Conservation (phyloP, 2,113 vertebrate genomes). For the Rhinichthys klamathensis region DNA sequence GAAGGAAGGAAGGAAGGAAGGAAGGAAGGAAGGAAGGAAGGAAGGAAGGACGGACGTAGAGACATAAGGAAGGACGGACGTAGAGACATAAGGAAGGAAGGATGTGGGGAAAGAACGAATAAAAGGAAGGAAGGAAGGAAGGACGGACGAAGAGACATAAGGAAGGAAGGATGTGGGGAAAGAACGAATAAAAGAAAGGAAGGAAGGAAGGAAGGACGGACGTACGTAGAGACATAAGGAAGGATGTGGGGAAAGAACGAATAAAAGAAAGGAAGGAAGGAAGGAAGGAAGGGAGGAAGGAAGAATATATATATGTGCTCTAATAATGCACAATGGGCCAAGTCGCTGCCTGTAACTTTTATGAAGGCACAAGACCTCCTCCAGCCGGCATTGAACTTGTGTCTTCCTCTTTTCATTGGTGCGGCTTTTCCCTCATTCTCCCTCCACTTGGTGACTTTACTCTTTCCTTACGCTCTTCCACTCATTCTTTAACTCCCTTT, state of each 20-base stretch:
- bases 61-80: too few relatives aligned
- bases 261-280: too few relatives aligned
- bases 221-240: too few relatives aligned
- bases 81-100: neutral
- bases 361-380: constrained; percentile 1
- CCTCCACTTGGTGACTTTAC: constrained; percentile 25
- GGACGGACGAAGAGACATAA: too few relatives aligned
- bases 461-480: constrained; percentile 2
- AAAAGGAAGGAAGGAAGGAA: too few relatives aligned
- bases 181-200: too few relatives aligned
- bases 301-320: too few relatives aligned
- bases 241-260: too few relatives aligned
- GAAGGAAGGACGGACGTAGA: neutral
- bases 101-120: too few relatives aligned
- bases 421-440: neutral
- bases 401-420: constrained; percentile 6
- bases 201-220: too few relatives aligned
- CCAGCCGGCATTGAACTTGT: neutral
- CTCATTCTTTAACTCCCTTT: constrained; percentile 15
- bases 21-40: neutral
- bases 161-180: too few relatives aligned
- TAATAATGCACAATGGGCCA: neutral
- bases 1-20: neutral
- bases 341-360: neutral
- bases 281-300: too few relatives aligned